These are phyloP conservation scores for Lepidochrysops patricia DNA, from an alignment of 2,888 invertebrate species.

Conservation along the genomic window DNA sequence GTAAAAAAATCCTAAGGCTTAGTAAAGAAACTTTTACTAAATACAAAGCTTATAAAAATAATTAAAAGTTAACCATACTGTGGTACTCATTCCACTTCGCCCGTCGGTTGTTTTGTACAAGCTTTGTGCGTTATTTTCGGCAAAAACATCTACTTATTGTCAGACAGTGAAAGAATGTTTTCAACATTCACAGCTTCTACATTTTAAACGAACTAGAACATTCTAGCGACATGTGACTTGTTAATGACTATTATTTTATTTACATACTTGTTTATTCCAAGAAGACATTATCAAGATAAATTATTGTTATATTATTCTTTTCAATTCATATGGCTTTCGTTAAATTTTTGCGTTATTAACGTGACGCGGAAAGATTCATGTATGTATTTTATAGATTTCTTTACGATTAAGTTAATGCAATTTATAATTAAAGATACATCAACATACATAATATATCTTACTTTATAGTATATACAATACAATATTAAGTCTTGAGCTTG, in stretches of 20 bases:
- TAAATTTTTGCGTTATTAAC: too few relatives aligned
- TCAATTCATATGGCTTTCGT: too few relatives aligned
- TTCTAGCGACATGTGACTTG: neutral
- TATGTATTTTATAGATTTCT: neutral
- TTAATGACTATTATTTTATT: too few relatives aligned
- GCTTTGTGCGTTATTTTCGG: slow-evolving; percentile 5
- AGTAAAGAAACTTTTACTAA: too few relatives aligned
- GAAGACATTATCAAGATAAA: too few relatives aligned
- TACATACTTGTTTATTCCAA: too few relatives aligned
- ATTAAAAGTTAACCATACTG: neutral
- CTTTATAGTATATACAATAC: slow-evolving; percentile 47
- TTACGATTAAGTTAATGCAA: neutral
- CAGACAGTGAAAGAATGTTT: slow-evolving; percentile 55
- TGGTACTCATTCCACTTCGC: neutral
- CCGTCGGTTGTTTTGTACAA: neutral
- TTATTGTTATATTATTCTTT: too few relatives aligned
- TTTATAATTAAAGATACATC: neutral
- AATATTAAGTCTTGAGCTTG: slow-evolving; percentile 61
- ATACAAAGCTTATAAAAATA: too few relatives aligned
- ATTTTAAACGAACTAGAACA: neutral
- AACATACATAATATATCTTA: slow-evolving; percentile 38
- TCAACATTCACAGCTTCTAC: slow-evolving; percentile 40
- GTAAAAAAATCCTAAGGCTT: too few relatives aligned
- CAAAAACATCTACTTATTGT: slow-evolving; percentile 62
- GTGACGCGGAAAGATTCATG: neutral